Base-by-base conservation (phyloP, 2,888 invertebrate species). In the Tanypteryx hageni region DNA sequence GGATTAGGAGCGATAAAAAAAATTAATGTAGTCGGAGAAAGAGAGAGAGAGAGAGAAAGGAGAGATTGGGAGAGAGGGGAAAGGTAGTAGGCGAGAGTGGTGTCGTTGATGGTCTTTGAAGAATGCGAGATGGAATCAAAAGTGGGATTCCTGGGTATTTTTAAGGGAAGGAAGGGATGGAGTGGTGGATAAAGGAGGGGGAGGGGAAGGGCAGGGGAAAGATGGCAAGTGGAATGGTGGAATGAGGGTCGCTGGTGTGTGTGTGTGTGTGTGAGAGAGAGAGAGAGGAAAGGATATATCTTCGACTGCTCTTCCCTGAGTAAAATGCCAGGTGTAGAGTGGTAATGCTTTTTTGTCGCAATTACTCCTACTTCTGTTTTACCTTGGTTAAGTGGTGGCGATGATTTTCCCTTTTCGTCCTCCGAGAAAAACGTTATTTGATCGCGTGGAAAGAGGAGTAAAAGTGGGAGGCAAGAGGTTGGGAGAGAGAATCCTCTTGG, bases 81-180 rank as follows among this genome's bases (percentile, higher is more conserved):
- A 64, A n/a, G n/a, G n/a, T 16, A n/a, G 8, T 27, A 11, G 82
- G 83, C 18, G 86, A 59, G 86, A 27, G 59, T 22, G 16, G 86
- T 86, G 86, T 86, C 86, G 86, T 27, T 86, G 86, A 86, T 86
- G 86, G 86, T 59, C n/a, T 22, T 86, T 59, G 86, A 86, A 86
- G 86, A 86, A 86, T 86, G 59, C 86, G 86, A 86, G 86, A 86
- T 86, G 86, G 86, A 86, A 86, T 86, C 86, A 86, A 86, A 86
- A 59, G 58, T 59, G 86, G 59, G 86, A 86, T 86, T 86, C 86
- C 59, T 59, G 59, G 86, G 86, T 59, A 86, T 86, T 86, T 59
- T 27, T 14, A 58, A 18, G 86, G 31, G 57, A 31, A 59, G 61
- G 27, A 27, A 59, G 59, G 59, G 85, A 85, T 10, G 83, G 56